phyloP scores from a whole-genome alignment of 2,888 invertebrate genomes.

The Drosophila algonquin region DNA sequence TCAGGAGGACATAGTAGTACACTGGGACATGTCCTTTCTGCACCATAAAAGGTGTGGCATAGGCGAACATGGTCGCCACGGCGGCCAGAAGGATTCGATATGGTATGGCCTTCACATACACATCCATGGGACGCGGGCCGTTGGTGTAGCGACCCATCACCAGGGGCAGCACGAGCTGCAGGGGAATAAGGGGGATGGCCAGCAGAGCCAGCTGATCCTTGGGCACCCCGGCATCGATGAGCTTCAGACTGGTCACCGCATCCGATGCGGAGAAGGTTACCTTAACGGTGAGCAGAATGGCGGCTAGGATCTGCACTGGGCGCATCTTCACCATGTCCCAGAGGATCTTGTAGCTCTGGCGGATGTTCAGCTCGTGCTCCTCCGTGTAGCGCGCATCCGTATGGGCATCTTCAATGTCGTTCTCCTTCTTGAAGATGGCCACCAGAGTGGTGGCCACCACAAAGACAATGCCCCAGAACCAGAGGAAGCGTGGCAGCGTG shows the following conservation, averaged over 20 bases:
- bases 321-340: conserved; percentile 93
- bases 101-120: conserved; percentile 95
- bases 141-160: conserved; percentile 90
- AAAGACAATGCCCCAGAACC: conserved; percentile 97
- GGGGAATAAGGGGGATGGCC: conserved; percentile 95
- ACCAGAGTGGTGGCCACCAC: conserved; percentile 95
- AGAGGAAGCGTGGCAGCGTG: conserved; percentile 92
- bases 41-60: conserved; percentile 91
- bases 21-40: conserved; percentile 86
- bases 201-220: conserved; percentile 96
- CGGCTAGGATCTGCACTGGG: conserved; percentile 90
- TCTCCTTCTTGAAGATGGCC: conserved; percentile 94
- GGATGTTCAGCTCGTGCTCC: conserved; percentile 84
- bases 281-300: conserved; percentile 95
- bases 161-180: conserved; percentile 96
- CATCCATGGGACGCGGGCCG: conserved; percentile 94
- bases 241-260: conserved; percentile 95
- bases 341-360: conserved; percentile 92
- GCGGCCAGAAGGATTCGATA: conserved; percentile 93
- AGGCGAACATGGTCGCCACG: conserved; percentile 92
- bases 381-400: conserved; percentile 75
- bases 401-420: conserved; percentile 84
- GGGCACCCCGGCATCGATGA: conserved; percentile 98
- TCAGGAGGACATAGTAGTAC: conserved; percentile 90
- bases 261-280: conserved; percentile 98